Evolutionary conservation across 2,113 vertebrate genomes (phyloP).

Genomic region (Casuarius casuarius): DNA sequence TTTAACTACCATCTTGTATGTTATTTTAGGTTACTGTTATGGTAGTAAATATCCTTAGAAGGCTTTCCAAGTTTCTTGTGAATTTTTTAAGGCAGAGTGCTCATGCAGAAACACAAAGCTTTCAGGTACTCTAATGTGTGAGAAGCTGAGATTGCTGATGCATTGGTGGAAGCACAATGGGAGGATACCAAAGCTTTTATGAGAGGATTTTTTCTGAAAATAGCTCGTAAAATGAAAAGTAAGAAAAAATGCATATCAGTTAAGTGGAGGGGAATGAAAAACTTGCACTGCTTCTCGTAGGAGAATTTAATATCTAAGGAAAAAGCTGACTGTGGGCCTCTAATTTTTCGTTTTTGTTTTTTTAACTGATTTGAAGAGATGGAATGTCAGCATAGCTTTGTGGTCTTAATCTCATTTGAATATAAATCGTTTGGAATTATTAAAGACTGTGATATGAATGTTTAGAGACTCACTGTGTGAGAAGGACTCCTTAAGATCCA

Average conservation of each 20-base stretch:
- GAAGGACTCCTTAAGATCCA: accelerated
- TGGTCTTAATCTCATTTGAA: background rate
- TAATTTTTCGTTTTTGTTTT: background rate
- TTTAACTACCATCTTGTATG: accelerated
- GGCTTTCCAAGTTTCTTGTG: accelerated
- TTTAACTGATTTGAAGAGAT: background rate
- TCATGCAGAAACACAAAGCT: background rate
- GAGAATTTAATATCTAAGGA: background rate
- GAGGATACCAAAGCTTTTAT: background rate
- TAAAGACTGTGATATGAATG: background rate
- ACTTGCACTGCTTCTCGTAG: background rate
- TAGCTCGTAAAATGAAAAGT: background rate
- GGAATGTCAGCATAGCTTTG: background rate
- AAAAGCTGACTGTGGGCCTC: background rate
- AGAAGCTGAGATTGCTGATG: background rate
- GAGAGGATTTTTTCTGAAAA: background rate
- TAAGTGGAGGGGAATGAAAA: background rate
- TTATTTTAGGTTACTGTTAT: background rate
- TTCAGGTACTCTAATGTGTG: background rate
- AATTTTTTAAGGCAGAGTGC: background rate
- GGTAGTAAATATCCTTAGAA: background rate
- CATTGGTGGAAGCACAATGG: background rate
- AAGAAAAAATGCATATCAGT: background rate
- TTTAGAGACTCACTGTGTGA: background rate
- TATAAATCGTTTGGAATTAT: background rate